Evolutionary conservation across 2,888 invertebrate genomes (phyloP), one percentile per base, ranked within the genome.

Genomic region (Gordius sp.): DNA sequence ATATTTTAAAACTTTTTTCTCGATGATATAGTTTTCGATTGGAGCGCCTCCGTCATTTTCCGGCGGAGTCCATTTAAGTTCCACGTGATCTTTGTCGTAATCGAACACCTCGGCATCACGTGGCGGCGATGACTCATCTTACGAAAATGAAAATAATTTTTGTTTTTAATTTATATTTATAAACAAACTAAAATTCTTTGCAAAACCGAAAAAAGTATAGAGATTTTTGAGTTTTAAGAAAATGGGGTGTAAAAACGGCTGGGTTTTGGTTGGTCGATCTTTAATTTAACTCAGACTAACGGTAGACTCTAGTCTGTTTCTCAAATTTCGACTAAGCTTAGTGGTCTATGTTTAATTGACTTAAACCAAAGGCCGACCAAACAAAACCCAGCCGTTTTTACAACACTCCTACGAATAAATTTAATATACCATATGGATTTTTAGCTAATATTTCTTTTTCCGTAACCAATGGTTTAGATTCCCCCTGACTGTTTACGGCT

Each of bases 341-440:
- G n/a, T n/a, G n/a, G n/a, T n/a, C n/a, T n/a, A n/a, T n/a, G n/a
- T n/a, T n/a, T n/a, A n/a, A n/a, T n/a, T n/a, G n/a, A n/a, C n/a
- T n/a, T n/a, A n/a, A n/a, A n/a, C n/a, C n/a, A n/a, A n/a, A n/a
- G n/a, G n/a, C n/a, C n/a, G n/a, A n/a, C n/a, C n/a, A n/a, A n/a
- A n/a, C n/a, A n/a, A n/a, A n/a, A n/a, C n/a, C n/a, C n/a, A n/a
- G n/a, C n/a, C n/a, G n/a, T n/a, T n/a, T n/a, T n/a, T n/a, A n/a
- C n/a, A n/a, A n/a, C n/a, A 16, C n/a, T 41, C 16, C n/a, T 13
- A 41, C n/a, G 56, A 54, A 28, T 13, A 13, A 55, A 56, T 25
- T 8, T 16, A 39, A n/a, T 65, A 60, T 61, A 69, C 69, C 73
- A 63, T 68, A 73, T 58, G 73, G 73, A 68, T 73, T 73, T 63